Base-by-base conservation (phyloP, 2,113 vertebrate species). In the Ondatra zibethicus region DNA sequence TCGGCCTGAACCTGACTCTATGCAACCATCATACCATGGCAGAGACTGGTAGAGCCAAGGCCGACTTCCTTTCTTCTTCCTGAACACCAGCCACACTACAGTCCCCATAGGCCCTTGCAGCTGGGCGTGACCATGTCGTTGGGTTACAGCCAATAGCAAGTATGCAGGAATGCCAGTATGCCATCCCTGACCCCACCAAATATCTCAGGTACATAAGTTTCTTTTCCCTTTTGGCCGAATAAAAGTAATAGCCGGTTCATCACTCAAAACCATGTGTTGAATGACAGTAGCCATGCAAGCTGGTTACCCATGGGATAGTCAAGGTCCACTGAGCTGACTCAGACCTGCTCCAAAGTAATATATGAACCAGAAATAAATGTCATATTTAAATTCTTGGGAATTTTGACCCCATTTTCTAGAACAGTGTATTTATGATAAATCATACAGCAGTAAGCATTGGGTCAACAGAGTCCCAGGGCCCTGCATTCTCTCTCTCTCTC, bases 41-140 rank as follows among this genome's bases (percentile, higher is more conserved):
- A 76, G 85, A 97, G 50, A 23, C 33, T 89, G 19, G 70, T 33
- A 73, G 42, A 7, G n/a, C 14, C 55, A 77, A 78, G n/a, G n/a
- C 70, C 73, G 39, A 58, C 47, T 61, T 52, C 16, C 39, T 94
- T 82, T 78, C n/a, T 52, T 86, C 68, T 94, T 96, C 36, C 47
- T 94, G 52, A 1, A 65, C 45, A 55, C 19, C 1, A 55, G 47
- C n/a, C 25, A 36, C 42, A 88, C 63, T 63, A 88, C 14, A 77
- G 75, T 93, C 90, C 91, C 85, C 88, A 72, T 19, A 88, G 0
- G 14, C 58, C 89, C 21, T 92, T 96, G 92, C 61, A 87, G 87
- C 92, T 88, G 52, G 52, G 63, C 2, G 23, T 50, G 42, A 12
- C 31, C 84, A 45, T 42, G n/a, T 77, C 68, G 82, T 21, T 55